Base-by-base conservation (phyloP, 2,888 invertebrate species). In the Parapristionchus giblindavisi region DNA sequence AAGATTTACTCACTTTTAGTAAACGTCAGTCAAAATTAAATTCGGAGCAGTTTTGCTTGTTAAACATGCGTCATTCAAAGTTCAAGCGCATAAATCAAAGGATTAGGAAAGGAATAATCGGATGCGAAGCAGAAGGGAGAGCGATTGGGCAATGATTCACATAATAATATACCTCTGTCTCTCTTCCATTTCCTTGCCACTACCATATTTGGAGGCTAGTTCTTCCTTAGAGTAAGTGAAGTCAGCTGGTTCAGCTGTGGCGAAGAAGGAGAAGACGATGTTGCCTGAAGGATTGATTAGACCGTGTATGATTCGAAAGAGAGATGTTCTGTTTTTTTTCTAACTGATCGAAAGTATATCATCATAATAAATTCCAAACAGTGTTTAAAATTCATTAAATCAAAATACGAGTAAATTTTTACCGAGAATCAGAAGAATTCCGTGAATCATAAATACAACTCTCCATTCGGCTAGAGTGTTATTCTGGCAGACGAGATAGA, bases 171-270 rank as follows among this genome's bases (percentile, higher is more conserved):
- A 71, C 70, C 56, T 71, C n/a, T 71, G 40, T 21, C 40, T n/a
- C 70, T 71, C 70, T 29, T 71, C 70, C 40, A 56, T 38, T 14
- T 54, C 56, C 36, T 32, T n/a, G 6, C 34, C 24, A 5, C 24
- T 34, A 2, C 70, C 70, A 17, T 21, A n/a, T 34, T 65, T 43
- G 27, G 36, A 36, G 1, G 65, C 63, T 27, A 63, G 58, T 29
- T 74, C 74, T 24, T 74, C 74, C 8, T 51, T 34, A 1, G 74
- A 48, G 54, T 80, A 76, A 3, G 86, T 86, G 79, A 86, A 86
- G 8, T 83, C 80, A 3, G 85, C 83, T 27, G 86, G 86, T 74
- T 83, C 63, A 63, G 84, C 86, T 14, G 86, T 86, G 3, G 85
- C 86, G 60, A 80, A 80, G 72, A 82, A 77, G 65, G 81, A 83